Percentiles rank a stretch among this genome's conserved stretches.
Conservation (phyloP, 2,797 vertebrate species). For the Oophaga sylvatica region DNA sequence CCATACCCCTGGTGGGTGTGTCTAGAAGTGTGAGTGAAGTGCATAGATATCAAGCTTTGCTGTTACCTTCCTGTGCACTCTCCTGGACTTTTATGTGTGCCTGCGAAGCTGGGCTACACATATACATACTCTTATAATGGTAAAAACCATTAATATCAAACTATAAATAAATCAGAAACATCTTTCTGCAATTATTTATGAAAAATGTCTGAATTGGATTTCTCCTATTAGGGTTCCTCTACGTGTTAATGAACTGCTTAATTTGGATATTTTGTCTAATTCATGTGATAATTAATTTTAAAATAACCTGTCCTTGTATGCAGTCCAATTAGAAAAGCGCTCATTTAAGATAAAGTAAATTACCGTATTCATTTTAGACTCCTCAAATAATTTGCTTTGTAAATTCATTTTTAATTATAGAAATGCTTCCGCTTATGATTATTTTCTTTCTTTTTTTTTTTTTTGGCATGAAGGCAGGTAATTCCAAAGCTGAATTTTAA, state of each 20-base stretch:
- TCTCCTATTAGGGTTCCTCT: slow-evolving; percentile 29
- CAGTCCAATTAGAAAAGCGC: slow-evolving; percentile 13
- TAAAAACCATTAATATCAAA: slow-evolving; percentile 17
- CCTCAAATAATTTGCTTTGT: slow-evolving; percentile 43
- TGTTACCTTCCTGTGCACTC: too few relatives aligned
- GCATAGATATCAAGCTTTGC: too few relatives aligned
- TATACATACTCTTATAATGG: background rate
- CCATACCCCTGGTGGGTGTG: too few relatives aligned
- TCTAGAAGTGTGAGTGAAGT: too few relatives aligned
- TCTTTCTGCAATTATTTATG: slow-evolving; percentile 45
- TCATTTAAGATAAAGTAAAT: slow-evolving; percentile 38
- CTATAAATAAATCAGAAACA: slow-evolving; percentile 45
- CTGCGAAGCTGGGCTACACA: too few relatives aligned
- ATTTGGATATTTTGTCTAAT: slow-evolving; percentile 55
- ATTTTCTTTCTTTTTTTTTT: background rate
- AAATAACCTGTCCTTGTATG: slow-evolving; percentile 41
- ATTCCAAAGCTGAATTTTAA: slow-evolving; percentile 27
- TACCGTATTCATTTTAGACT: slow-evolving; percentile 31
- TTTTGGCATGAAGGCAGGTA: slow-evolving; percentile 9
- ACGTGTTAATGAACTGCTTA: slow-evolving; percentile 56
- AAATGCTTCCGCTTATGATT: slow-evolving; percentile 22
- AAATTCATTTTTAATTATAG: slow-evolving; percentile 50
- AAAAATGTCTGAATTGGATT: slow-evolving; percentile 36
- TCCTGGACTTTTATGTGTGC: too few relatives aligned
- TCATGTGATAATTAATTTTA: slow-evolving; percentile 47